phyloP scores from a whole-genome alignment of 2,797 vertebrate genomes.

The Sphenodon punctatus region DNA sequence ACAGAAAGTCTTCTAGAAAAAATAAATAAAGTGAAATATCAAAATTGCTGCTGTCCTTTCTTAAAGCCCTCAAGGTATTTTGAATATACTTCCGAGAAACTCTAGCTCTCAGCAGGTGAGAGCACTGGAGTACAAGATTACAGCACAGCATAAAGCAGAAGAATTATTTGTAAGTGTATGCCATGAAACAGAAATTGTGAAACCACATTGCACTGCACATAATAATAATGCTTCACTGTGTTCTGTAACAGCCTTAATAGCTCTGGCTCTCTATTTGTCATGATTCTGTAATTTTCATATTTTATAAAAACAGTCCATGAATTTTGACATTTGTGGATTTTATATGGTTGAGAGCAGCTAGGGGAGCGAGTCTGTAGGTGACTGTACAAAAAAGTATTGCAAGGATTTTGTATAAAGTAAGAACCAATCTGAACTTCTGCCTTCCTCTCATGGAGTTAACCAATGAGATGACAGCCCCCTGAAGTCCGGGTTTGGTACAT shows the following conservation, averaged over 20 bases:
- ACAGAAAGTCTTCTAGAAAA: constrained; percentile 9
- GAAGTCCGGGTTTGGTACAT: no score
- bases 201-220: neutral
- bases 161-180: neutral
- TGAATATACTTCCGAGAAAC: constrained; percentile 23
- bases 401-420: neutral
- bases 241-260: neutral
- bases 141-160: neutral
- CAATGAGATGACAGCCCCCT: no score
- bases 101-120: constrained; percentile 29
- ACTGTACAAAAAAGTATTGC: neutral
- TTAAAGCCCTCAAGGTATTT: constrained; percentile 25
- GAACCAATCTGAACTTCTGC: neutral
- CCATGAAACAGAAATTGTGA: neutral
- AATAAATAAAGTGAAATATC: constrained; percentile 41
- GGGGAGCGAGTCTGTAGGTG: neutral
- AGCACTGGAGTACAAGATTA: constrained; percentile 24
- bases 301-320: neutral
- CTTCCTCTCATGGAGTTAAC: no score
- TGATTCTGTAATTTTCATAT: neutral
- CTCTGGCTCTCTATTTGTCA: neutral
- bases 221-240: neutral
- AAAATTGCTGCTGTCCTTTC: constrained; percentile 22
- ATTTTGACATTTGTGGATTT: neutral
- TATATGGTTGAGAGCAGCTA: neutral